These are phyloP conservation scores for Galemys pyrenaicus DNA, from an alignment of 2,113 vertebrate species.

Conservation along the genomic window DNA sequence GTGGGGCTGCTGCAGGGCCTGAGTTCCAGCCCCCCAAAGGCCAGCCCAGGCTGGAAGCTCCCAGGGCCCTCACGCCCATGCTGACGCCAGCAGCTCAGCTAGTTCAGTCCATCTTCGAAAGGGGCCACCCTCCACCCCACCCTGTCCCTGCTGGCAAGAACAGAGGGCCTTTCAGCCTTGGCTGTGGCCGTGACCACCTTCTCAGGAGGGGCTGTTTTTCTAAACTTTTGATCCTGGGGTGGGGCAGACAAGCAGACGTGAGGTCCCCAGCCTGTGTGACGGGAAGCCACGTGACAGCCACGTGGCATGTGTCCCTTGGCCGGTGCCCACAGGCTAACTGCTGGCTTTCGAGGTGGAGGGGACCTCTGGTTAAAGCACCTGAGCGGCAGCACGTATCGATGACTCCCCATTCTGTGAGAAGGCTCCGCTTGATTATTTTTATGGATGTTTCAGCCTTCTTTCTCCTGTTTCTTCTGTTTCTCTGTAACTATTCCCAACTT, in stretches of 20 bases:
- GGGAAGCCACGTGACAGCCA: not conserved
- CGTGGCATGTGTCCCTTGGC: not conserved
- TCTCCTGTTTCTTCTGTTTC: not conserved
- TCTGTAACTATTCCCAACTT: not conserved
- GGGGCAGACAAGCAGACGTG: constrained; percentile 57
- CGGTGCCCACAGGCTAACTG: not conserved
- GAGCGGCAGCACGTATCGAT: not conserved
- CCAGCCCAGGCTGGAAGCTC: not conserved
- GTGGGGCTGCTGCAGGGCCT: not conserved
- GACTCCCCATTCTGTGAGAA: too few species aligned
- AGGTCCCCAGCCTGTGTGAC: not conserved
- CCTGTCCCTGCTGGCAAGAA: not conserved
- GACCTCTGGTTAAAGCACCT: not conserved
- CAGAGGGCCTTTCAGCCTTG: constrained; percentile 46
- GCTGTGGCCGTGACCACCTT: not conserved
- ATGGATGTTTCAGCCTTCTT: constrained; percentile 8
- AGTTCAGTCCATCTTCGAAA: not conserved
- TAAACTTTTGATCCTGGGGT: constrained; percentile 83
- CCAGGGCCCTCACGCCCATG: not conserved
- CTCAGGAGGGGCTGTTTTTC: constrained; percentile 76
- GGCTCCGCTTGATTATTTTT: too few species aligned
- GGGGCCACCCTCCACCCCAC: not conserved
- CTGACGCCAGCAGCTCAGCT: not conserved
- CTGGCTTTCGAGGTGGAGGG: not conserved
- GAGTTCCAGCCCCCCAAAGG: not conserved